phyloP scores from a whole-genome alignment of 2,888 invertebrate species.

The Cephonodes hylas region DNA sequence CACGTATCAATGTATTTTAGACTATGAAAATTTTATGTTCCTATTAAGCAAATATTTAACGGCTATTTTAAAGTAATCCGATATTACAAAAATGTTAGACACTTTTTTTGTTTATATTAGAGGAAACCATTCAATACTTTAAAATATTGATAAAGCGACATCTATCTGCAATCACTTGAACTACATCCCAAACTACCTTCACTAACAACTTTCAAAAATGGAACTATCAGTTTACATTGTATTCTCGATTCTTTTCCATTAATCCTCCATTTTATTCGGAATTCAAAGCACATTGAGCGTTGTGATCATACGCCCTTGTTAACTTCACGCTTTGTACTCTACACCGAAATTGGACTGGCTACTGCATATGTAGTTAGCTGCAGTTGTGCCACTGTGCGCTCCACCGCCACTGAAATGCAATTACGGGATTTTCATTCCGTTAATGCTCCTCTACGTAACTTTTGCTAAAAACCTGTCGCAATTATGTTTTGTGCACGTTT shows the following conservation, averaged over 20 bases:
- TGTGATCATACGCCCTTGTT: background rate
- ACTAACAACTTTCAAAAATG: too few relatives aligned
- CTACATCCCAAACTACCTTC: background rate
- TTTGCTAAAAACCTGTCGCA: slow-evolving; percentile 23
- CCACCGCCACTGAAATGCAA: background rate
- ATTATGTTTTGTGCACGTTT: background rate
- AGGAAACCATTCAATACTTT: too few relatives aligned
- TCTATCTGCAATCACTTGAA: background rate
- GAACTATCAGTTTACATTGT: too few relatives aligned
- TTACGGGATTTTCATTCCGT: background rate
- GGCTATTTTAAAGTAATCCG: too few relatives aligned
- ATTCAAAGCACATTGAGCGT: too few relatives aligned
- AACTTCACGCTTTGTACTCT: background rate
- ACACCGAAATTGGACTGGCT: background rate
- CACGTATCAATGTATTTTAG: too few relatives aligned
- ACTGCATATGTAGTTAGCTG: background rate
- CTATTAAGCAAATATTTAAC: too few relatives aligned
- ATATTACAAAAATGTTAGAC: too few relatives aligned
- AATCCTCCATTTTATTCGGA: background rate
- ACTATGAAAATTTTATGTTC: too few relatives aligned
- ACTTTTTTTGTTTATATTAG: too few relatives aligned
- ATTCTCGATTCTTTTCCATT: background rate
- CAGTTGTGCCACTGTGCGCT: background rate
- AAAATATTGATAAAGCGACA: background rate
- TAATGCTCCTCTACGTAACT: background rate